Base-by-base conservation (phyloP, 2,888 invertebrate species). In the Pycnomerus fuliginosus region DNA sequence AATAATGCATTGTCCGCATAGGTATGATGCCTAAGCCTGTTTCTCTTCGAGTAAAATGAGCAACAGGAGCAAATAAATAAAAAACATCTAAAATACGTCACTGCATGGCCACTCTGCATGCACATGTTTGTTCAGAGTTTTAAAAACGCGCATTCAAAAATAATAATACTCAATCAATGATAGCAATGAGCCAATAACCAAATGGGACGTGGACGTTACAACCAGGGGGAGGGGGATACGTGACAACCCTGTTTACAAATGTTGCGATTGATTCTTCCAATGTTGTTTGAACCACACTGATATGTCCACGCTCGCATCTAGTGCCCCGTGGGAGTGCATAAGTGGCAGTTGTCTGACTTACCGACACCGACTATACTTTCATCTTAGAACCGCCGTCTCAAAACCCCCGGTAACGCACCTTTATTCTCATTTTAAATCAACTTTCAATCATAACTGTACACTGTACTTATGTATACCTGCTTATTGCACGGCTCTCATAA, bases 211-310 rank as follows among this genome's bases (percentile, higher is more conserved):
- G 67, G 62, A 60, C 63, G 60, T 61, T 58, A 61, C 69, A 67
- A 62, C 60, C 56, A 61, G 64, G 64, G 62, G 64, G 53, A 56
- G 61, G 66, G 65, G 65, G 68, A 65, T 67, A 68, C 70, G 71
- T 72, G 71, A 72, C 72, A 72, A 71, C 69, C 71, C 72, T 72
- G 72, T 72, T 72, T 72, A 72, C 72, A 72, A 72, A 72, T 72
- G 72, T 72, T 68, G 70, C 72, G 72, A 72, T 72, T 72, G 72
- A 72, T 72, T 72, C 71, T 71, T 72, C 58, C 69, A 69, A 69
- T 71, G 71, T 70, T 71, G 71, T 70, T 71, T 70, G 69, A 68
- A 67, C 70, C 67, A 61, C 65, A 65, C 68, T 60, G 69, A 68
- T 68, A 68, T 67, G 62, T 68, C 62, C 65, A 62, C 64, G 65